These are phyloP conservation scores for Epistrophe grossulariae DNA, from an alignment of 2,888 invertebrate genomes.

Conservation along the genomic window DNA sequence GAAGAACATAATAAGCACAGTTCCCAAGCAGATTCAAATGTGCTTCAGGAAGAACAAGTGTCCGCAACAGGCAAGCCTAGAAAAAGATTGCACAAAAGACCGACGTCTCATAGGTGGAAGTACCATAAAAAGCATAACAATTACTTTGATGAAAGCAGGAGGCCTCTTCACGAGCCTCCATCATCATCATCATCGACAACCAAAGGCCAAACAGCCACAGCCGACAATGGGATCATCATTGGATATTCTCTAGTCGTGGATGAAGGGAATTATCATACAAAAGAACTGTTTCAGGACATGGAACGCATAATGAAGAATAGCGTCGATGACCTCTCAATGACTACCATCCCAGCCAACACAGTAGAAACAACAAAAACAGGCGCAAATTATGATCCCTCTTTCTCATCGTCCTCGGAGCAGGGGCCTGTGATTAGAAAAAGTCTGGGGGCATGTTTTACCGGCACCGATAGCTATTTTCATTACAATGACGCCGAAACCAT, in stretches of 20 bases:
- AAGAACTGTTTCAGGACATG: constrained; percentile 83
- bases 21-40: constrained; percentile 48
- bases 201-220: constrained; percentile 37
- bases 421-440: constrained; percentile 79
- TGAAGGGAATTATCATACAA: constrained; percentile 81
- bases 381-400: constrained; percentile 56
- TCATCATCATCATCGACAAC: constrained; percentile 39
- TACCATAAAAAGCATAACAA: constrained; percentile 66
- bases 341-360: constrained; percentile 52
- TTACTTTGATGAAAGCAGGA: constrained; percentile 53
- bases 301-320: constrained; percentile 83
- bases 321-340: constrained; percentile 75
- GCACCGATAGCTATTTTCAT: constrained; percentile 93
- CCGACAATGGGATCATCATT: constrained; percentile 59
- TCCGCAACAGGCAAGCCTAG: constrained; percentile 64
- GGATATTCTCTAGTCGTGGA: constrained; percentile 56
- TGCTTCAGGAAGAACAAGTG: constrained; percentile 45
- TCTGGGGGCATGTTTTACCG: constrained; percentile 90
- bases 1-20: constrained; percentile 54
- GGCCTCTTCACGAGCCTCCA: constrained; percentile 48
- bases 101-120: constrained; percentile 64
- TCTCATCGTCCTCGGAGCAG: constrained; percentile 58
- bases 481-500: constrained; percentile 94
- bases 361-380: constrained; percentile 55
- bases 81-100: constrained; percentile 67